These are phyloP conservation scores for Dolichomitus sp. DNA, from an alignment of 2,888 invertebrate genomes.

Conservation along the genomic window DNA sequence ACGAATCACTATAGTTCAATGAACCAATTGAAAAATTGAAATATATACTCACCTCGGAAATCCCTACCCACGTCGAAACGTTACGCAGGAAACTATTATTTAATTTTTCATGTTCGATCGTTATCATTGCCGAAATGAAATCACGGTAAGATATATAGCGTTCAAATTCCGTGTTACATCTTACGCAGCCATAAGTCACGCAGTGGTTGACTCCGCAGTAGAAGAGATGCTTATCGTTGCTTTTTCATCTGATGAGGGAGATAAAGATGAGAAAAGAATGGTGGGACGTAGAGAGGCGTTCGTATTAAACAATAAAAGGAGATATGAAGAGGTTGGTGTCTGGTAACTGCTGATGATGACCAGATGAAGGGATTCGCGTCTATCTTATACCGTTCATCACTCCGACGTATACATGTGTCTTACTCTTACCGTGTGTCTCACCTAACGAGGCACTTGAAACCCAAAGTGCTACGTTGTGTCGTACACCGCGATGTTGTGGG, in stretches of 20 bases:
- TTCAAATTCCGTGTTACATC: constrained; percentile 52
- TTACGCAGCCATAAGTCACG: constrained; percentile 52
- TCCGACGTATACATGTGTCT: constrained; percentile 28
- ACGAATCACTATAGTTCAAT: too few species aligned
- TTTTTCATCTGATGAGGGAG: constrained; percentile 3
- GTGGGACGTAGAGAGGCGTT: constrained; percentile 7
- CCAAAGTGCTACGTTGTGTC: constrained; percentile 60
- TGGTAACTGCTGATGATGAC: constrained; percentile 25
- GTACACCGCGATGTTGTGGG: constrained; percentile 16
- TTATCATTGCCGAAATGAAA: too few species aligned
- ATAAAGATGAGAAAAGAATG: constrained; percentile 3
- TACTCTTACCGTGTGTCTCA: constrained; percentile 16
- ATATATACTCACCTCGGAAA: too few species aligned
- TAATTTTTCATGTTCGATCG: too few species aligned
- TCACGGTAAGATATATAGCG: constrained; percentile 25
- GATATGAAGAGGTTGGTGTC: background rate
- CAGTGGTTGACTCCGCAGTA: constrained; percentile 21
- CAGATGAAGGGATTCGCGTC: constrained; percentile 35
- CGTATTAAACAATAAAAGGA: constrained; percentile 35
- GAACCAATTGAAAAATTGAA: too few species aligned
- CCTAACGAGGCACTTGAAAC: constrained; percentile 56
- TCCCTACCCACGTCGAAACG: too few species aligned
- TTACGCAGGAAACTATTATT: too few species aligned
- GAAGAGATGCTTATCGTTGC: constrained; percentile 14
- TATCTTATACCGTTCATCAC: constrained; percentile 26